These are phyloP conservation scores for Corapipo altera DNA, from an alignment of 2,113 vertebrate species.

Conservation along the genomic window DNA sequence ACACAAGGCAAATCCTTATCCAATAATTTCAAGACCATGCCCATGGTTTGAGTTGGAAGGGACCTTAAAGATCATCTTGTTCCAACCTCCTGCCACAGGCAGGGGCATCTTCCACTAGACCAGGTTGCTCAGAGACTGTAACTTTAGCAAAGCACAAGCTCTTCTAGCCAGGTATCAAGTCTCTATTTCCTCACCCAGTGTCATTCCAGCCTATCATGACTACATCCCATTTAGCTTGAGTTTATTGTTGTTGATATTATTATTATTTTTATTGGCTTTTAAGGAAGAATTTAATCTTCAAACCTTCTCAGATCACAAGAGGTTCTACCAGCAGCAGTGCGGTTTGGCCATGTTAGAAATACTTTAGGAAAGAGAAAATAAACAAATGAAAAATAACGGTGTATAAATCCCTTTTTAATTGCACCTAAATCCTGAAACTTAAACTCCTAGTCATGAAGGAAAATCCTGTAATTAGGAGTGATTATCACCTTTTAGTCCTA, in stretches of 20 bases:
- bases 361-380: slow-evolving; percentile 47
- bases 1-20: not conserved
- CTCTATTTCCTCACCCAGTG: not conserved
- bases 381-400: slow-evolving; percentile 38
- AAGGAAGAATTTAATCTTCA: slow-evolving; percentile 17
- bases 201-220: not conserved
- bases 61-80: not conserved
- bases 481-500: slow-evolving; percentile 60
- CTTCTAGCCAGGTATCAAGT: not conserved
- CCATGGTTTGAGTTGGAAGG: not conserved
- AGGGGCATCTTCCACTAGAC: not conserved
- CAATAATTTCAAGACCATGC: not conserved
- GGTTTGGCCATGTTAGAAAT: not conserved
- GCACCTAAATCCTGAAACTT: slow-evolving; percentile 47
- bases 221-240: not conserved
- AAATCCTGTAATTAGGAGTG: slow-evolving; percentile 36
- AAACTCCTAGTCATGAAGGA: slow-evolving; percentile 55
- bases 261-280: not conserved
- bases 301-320: slow-evolving; percentile 61
- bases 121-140: not conserved
- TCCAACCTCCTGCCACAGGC: not conserved
- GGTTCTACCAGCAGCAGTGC: slow-evolving; percentile 37
- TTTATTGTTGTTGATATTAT: not conserved
- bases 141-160: not conserved
- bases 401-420: slow-evolving; percentile 66